Evolutionary conservation across 2,888 invertebrate genomes (phyloP).

Genomic region (Drosophila lutescens): DNA sequence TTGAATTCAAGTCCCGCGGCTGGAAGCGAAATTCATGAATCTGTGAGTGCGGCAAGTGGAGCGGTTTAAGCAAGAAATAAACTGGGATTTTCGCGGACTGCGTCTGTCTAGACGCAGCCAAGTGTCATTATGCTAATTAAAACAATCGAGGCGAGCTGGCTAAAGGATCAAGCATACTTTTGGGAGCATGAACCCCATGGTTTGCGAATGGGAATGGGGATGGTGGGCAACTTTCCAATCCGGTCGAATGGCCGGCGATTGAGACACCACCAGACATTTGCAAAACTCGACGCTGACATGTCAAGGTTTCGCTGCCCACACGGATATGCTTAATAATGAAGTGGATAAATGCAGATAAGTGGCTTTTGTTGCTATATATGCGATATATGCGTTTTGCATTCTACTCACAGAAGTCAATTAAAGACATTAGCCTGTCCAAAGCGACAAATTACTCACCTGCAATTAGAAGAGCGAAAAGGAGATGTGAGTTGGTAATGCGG

Average conservation of each 20-base stretch:
- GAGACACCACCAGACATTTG: slow-evolving; percentile 21
- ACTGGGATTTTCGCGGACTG: slow-evolving; percentile 6
- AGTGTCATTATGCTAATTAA: slow-evolving; percentile 69
- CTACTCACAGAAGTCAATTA: slow-evolving; percentile 57
- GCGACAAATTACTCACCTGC: slow-evolving; percentile 74
- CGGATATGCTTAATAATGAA: slow-evolving; percentile 53
- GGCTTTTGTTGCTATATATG: slow-evolving; percentile 2
- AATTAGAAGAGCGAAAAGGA: slow-evolving; percentile 49
- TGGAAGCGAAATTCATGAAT: slow-evolving; percentile 15
- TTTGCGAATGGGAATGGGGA: neutral
- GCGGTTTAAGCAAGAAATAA: neutral
- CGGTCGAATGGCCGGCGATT: slow-evolving; percentile 16
- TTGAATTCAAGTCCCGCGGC: slow-evolving; percentile 23
- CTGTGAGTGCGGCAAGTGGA: neutral
- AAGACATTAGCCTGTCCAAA: slow-evolving; percentile 47
- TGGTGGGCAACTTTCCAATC: slow-evolving; percentile 37
- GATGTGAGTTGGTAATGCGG: slow-evolving; percentile 32
- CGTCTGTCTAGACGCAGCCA: slow-evolving; percentile 65
- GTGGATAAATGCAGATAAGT: slow-evolving; percentile 48
- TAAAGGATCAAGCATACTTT: slow-evolving; percentile 47
- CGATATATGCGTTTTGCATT: neutral
- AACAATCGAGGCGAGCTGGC: slow-evolving; percentile 32
- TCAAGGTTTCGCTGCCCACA: slow-evolving; percentile 67
- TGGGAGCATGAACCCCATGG: slow-evolving; percentile 20
- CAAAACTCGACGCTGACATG: slow-evolving; percentile 35